These are phyloP conservation scores for Mirza zaza DNA, from an alignment of 2,113 vertebrate species.

Conservation along the genomic window DNA sequence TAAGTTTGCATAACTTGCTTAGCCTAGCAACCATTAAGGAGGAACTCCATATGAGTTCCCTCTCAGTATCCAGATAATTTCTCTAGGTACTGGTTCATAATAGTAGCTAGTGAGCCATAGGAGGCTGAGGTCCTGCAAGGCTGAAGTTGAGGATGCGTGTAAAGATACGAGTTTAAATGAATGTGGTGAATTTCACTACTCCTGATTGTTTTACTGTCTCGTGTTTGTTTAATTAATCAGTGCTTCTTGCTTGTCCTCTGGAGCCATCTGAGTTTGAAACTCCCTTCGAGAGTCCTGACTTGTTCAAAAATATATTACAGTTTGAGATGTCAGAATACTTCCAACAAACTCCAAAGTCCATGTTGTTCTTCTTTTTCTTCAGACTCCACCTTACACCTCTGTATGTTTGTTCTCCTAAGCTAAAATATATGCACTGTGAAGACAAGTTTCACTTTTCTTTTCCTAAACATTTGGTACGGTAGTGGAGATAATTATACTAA, in stretches of 20 bases:
- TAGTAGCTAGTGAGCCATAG: background rate
- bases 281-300: background rate
- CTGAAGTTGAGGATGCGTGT: background rate
- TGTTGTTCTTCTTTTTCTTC: background rate
- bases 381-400: background rate
- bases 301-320: background rate
- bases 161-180: background rate
- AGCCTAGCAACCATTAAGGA: background rate
- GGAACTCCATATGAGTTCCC: fast-evolving
- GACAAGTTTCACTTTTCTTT: background rate
- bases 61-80: background rate
- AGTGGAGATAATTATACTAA: background rate
- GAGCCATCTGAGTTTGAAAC: background rate
- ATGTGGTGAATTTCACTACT: background rate
- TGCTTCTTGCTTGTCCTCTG: background rate
- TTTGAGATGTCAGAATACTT: background rate
- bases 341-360: background rate
- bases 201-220: fast-evolving
- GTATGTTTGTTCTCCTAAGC: background rate
- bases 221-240: background rate
- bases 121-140: fast-evolving
- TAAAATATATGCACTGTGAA: background rate
- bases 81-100: background rate
- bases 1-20: background rate
- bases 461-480: background rate